Evolutionary conservation across 2,797 vertebrate species (phyloP).

Genomic region (Rhinophrynus dorsalis): DNA sequence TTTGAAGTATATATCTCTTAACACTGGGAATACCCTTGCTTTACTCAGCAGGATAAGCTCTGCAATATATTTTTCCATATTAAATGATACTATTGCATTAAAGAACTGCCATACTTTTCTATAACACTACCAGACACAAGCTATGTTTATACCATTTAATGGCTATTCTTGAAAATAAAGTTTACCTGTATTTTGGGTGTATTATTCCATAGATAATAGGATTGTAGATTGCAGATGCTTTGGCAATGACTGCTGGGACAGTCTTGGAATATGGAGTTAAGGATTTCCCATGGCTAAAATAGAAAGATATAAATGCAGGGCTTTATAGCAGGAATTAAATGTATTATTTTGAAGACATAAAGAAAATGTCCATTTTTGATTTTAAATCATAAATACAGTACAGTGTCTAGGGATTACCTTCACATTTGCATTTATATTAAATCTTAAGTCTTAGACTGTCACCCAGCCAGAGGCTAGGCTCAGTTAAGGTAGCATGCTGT

Average conservation of each 20-base stretch:
- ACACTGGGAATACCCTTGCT: no score
- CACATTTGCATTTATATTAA: slow-evolving; percentile 3
- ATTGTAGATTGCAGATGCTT: slow-evolving; percentile 86
- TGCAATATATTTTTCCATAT: no score
- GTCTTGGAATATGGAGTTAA: slow-evolving; percentile 84
- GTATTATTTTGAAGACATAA: neutral
- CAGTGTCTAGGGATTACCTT: neutral
- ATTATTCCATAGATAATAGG: slow-evolving; percentile 88
- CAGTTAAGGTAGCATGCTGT: no score
- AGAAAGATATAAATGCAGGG: slow-evolving; percentile 48
- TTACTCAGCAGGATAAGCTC: no score
- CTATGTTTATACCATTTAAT: no score
- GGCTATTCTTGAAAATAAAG: no score
- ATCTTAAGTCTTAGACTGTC: neutral
- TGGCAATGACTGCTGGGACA: slow-evolving; percentile 84
- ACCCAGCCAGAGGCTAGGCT: no score
- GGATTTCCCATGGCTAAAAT: slow-evolving; percentile 69
- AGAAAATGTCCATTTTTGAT: neutral
- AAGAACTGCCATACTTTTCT: no score
- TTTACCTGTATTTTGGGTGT: slow-evolving; percentile 88
- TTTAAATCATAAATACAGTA: neutral
- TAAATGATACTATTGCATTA: no score
- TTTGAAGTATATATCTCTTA: no score
- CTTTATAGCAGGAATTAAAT: neutral
- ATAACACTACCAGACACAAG: no score